Base-by-base conservation (phyloP, 2,113 vertebrate genomes). In the Plecotus auritus region DNA sequence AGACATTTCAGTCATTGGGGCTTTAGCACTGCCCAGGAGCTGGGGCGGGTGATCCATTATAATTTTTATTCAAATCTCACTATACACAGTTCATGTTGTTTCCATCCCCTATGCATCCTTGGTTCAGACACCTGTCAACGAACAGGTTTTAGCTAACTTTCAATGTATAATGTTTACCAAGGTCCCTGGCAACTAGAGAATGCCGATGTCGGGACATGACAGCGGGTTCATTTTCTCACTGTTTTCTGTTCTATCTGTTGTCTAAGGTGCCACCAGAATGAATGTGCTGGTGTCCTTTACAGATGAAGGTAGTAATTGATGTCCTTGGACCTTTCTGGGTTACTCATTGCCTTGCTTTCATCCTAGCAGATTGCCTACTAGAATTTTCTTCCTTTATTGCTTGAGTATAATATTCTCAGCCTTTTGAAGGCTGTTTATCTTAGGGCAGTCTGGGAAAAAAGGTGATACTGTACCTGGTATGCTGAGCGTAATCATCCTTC, bases 311-410 rank as follows among this genome's bases (percentile, higher is more conserved):
- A 81, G 35, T 80, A 70, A 76, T 67, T 61, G 9, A 54, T 81
- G 42, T 81, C 47, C 88, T 82, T 74, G 88, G 54, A 85, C 18
- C 8, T 64, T 66, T 70, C 32, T 47, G n/a, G 10, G 32, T 81
- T 90, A 76, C 51, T 90, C 67, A 69, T 54, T 70, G 37, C 40
- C 23, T 90, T 85, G 40, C 9, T 78, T 85, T 90, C n/a, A 88
- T 61, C 23, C 35, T 85, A 3, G 10, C 17, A 70, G 40, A 84
- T n/a, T 90, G 66, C 30, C 66, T 78, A 69, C 26, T 42, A 64
- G 35, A 85, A 74, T 77, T 49, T 49, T n/a, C 56, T 70, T 9
- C 18, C 3, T 82, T 20, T 64, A 8, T 88, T 86, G 18, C 61
- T 64, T 54, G n/a, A n/a, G 45, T 76, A 47, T 56, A 83, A 86